phyloP scores from a whole-genome alignment of 2,888 invertebrate species.

The Petrolisthes manimaculis region DNA sequence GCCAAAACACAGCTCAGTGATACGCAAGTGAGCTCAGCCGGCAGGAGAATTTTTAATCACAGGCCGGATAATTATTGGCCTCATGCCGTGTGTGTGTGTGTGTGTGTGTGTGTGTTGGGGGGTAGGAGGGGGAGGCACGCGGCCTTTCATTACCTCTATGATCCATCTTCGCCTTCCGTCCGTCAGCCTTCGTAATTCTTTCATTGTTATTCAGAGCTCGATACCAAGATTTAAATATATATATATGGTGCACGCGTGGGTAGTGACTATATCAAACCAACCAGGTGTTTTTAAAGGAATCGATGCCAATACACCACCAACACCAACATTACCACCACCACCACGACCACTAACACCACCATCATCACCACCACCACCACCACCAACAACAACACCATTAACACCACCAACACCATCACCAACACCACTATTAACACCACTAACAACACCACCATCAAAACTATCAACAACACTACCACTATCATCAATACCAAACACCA shows the following conservation, averaged over 20 bases:
- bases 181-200: not conserved
- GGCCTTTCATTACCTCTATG: conserved; percentile 8
- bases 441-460: too few species aligned
- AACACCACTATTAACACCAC: too few species aligned
- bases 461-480: too few species aligned
- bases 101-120: too few species aligned
- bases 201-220: not conserved
- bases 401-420: too few species aligned
- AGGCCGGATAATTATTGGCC: conserved; percentile 2
- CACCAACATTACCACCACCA: too few species aligned
- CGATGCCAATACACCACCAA: too few species aligned
- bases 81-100: not conserved
- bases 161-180: conserved; percentile 14
- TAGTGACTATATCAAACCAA: not conserved
- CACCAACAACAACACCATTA: too few species aligned
- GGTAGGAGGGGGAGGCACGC: not conserved
- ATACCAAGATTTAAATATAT: conserved; percentile 9
- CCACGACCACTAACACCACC: too few species aligned
- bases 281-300: too few species aligned
- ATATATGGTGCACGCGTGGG: not conserved
- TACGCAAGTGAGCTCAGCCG: conserved; percentile 10
- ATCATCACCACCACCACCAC: too few species aligned
- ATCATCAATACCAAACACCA: too few species aligned
- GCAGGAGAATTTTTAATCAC: conserved; percentile 12
- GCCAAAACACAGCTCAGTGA: not conserved